These are phyloP conservation scores for Harpegnathos saltator DNA, from an alignment of 1,140 invertebrate genomes.

Conservation along the genomic window DNA sequence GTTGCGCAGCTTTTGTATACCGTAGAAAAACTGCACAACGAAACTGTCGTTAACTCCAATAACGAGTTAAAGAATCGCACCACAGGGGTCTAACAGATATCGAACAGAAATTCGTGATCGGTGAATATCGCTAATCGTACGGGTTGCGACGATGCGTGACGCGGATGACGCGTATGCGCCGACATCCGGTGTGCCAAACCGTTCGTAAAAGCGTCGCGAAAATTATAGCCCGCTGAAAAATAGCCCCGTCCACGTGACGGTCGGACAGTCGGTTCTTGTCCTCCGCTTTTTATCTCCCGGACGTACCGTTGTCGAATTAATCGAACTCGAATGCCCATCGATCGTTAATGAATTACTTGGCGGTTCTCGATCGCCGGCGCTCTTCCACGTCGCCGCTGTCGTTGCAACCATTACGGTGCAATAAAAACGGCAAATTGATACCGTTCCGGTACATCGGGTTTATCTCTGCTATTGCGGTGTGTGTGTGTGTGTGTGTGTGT, in stretches of 20 bases:
- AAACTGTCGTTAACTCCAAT: too few species aligned
- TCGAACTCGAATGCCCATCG: conserved; percentile 69
- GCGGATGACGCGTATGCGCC: too few species aligned
- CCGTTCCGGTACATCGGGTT: conserved; percentile 17
- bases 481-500: too few species aligned
- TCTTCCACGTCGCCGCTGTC: background rate
- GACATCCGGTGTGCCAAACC: background rate
- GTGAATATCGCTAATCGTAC: background rate
- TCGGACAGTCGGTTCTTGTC: background rate
- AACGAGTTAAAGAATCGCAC: too few species aligned
- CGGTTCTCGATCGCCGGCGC: background rate
- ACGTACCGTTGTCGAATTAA: conserved; percentile 37
- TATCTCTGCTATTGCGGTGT: conserved; percentile 25
- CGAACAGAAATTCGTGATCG: conserved; percentile 6
- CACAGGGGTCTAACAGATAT: background rate
- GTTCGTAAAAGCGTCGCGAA: conserved; percentile 4
- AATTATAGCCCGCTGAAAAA: background rate
- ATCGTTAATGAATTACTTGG: conserved; percentile 74
- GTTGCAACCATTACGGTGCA: conserved; percentile 25
- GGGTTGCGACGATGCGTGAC: too few species aligned
- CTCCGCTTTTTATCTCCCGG: background rate
- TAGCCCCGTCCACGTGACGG: background rate
- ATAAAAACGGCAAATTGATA: conserved; percentile 68
- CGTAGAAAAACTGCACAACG: too few species aligned
- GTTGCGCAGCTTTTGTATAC: too few species aligned